phyloP scores from a whole-genome alignment of 2,113 vertebrate genomes.

The Cynocephalus volans region DNA sequence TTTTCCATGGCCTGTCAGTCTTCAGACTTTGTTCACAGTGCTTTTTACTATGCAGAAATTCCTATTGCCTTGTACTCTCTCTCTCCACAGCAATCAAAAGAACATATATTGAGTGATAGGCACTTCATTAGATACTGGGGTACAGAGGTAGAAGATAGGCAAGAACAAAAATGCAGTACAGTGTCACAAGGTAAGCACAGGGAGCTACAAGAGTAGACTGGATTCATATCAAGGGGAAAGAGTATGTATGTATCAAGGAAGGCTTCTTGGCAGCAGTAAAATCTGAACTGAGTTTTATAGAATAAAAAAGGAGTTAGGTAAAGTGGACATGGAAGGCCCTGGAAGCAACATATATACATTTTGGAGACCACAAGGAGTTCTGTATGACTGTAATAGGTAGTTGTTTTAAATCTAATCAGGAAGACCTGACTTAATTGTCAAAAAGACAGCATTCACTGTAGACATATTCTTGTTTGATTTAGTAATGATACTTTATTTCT shows the following conservation, averaged over 20 bases:
- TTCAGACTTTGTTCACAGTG: neutral
- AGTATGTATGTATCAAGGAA: neutral
- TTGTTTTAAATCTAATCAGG: neutral
- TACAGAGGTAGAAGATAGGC: neutral
- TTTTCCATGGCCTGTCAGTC: neutral
- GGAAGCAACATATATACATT: neutral
- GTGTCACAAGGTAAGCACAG: neutral
- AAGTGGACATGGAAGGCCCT: neutral
- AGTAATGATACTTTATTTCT: slow-evolving; percentile 18
- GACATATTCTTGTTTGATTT: neutral
- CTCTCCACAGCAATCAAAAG: neutral
- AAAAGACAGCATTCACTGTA: neutral
- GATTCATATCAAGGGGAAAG: neutral
- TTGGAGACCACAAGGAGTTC: neutral
- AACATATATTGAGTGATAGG: neutral
- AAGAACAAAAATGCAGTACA: neutral
- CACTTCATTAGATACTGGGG: neutral
- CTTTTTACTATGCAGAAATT: neutral
- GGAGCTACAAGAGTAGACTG: neutral
- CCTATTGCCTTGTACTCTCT: neutral
- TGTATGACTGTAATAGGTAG: neutral
- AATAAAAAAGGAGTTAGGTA: neutral
- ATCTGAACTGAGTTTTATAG: neutral
- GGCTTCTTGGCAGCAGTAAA: neutral
- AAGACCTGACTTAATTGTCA: slow-evolving; percentile 9